phyloP scores from a whole-genome alignment of 2,797 vertebrate species.

The Enteromius fasciolatus region DNA sequence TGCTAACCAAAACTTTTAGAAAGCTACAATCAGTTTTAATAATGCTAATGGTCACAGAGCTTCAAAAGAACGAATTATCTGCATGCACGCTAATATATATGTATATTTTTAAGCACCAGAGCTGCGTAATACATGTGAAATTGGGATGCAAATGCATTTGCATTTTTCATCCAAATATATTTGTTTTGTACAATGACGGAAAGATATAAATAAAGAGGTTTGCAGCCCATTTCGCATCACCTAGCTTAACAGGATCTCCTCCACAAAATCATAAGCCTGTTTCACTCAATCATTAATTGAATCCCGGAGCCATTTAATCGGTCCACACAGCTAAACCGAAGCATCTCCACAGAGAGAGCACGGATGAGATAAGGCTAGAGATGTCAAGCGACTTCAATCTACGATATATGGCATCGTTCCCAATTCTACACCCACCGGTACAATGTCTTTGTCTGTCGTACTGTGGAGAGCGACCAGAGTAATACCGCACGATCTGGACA shows the following conservation, averaged over 20 bases:
- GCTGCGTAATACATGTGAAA: not conserved
- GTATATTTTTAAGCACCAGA: too few relatives aligned
- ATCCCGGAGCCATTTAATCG: slow-evolving; percentile 69
- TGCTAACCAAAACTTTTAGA: not conserved
- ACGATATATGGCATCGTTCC: slow-evolving; percentile 19
- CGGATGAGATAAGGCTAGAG: slow-evolving; percentile 64
- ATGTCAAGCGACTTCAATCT: slow-evolving; percentile 59
- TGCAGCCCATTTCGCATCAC: slow-evolving; percentile 6
- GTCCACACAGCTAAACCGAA: slow-evolving; percentile 55
- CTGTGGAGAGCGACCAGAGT: not conserved
- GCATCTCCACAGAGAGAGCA: slow-evolving; percentile 53
- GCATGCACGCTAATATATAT: not conserved
- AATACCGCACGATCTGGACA: not conserved
- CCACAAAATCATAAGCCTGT: slow-evolving; percentile 73
- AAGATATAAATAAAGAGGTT: not conserved
- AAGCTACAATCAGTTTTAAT: not conserved
- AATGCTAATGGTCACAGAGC: not conserved
- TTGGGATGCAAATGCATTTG: not conserved
- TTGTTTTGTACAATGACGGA: not conserved
- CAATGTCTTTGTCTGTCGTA: slow-evolving; percentile 5
- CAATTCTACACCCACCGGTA: slow-evolving; percentile 5
- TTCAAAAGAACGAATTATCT: not conserved
- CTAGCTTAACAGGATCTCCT: slow-evolving; percentile 61
- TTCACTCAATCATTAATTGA: slow-evolving; percentile 73
- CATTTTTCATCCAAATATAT: not conserved